Evolutionary conservation across 2,888 invertebrate genomes (phyloP), one percentile per base, ranked within the genome.

Genomic region (Drosophila melanosoma): DNA sequence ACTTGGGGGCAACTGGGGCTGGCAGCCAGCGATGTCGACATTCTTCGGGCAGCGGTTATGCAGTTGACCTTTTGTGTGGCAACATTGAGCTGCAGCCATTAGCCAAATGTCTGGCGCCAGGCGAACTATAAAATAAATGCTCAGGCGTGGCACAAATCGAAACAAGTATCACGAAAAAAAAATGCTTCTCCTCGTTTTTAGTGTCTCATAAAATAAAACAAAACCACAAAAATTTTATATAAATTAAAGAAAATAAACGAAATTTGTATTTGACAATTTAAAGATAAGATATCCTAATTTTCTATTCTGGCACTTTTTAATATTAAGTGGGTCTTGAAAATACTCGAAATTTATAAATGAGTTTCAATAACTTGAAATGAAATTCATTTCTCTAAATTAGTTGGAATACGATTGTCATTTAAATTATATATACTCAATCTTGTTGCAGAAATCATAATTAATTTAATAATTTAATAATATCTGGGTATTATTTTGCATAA

Each of bases 101-200:
- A 79, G 80, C 72, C 67, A 76, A 87, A 84, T 76, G 82, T 73
- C 80, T 84, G 84, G 82, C 84, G 84, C 82, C 84, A 83, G 69
- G 58, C 56, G 42, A 83, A 78, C 84, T 84, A 87, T 87, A 81
- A 85, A 85, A 84, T 82, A 87, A 85, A 85, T 76, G 69, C 84
- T 67, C 74, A 62, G 87, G 82, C 81, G 87, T 81, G 87, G 71
- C 76, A 23, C 67, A 62, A 78, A 81, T 72, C 79, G 74, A 81
- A 69, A 53, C 60, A 51, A 61, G 36, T 49, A 57, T 60, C 72
- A 79, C 71, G 66, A 72, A 69, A 62, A 69, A 62, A 71, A 81
- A 79, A 79, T 80, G 68, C 64, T 72, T 57, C 59, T 63, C 56
- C 49, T 66, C 63, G 38, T 26, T 62, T 59, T 48, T 59, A 75